phyloP scores from a whole-genome alignment of 2,888 invertebrate species.

The Spilosoma lubricipeda region DNA sequence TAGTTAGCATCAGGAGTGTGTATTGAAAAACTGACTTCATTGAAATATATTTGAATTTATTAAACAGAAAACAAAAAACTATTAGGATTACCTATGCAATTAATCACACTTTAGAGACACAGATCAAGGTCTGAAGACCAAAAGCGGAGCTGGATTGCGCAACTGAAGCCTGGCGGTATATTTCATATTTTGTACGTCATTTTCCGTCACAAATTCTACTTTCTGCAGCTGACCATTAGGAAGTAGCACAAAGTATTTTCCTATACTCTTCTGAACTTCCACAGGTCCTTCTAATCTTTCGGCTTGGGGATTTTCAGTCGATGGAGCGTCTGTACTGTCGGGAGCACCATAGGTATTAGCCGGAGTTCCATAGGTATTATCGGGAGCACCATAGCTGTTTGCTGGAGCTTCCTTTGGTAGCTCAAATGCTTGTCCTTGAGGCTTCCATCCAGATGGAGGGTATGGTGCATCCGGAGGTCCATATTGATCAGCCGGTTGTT shows the following conservation, averaged over 20 bases:
- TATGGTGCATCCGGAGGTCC: slow-evolving; percentile 64
- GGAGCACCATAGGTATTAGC: slow-evolving; percentile 70
- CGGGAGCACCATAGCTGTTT: slow-evolving; percentile 69
- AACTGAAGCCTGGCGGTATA: slow-evolving; percentile 87
- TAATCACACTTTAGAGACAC: slow-evolving; percentile 26
- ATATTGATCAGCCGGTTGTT: slow-evolving; percentile 55
- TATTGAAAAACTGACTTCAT: neutral
- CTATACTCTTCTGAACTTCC: slow-evolving; percentile 82
- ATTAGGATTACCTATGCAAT: slow-evolving; percentile 24
- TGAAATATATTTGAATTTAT: neutral
- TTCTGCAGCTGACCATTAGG: slow-evolving; percentile 88
- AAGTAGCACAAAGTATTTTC: slow-evolving; percentile 88
- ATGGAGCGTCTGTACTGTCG: slow-evolving; percentile 63
- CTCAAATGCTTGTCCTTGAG: slow-evolving; percentile 72
- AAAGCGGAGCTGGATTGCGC: slow-evolving; percentile 71
- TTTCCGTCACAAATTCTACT: slow-evolving; percentile 85
- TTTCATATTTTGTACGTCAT: slow-evolving; percentile 85
- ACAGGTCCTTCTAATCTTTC: slow-evolving; percentile 74
- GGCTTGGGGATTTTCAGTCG: slow-evolving; percentile 73
- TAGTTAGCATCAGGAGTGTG: neutral
- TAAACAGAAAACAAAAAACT: neutral
- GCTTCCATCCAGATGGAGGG: slow-evolving; percentile 80
- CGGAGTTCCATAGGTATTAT: slow-evolving; percentile 69
- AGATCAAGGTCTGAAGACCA: slow-evolving; percentile 67
- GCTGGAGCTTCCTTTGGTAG: slow-evolving; percentile 71